phyloP scores from a whole-genome alignment of 1,140 invertebrate species.

The Heterodera schachtii region DNA sequence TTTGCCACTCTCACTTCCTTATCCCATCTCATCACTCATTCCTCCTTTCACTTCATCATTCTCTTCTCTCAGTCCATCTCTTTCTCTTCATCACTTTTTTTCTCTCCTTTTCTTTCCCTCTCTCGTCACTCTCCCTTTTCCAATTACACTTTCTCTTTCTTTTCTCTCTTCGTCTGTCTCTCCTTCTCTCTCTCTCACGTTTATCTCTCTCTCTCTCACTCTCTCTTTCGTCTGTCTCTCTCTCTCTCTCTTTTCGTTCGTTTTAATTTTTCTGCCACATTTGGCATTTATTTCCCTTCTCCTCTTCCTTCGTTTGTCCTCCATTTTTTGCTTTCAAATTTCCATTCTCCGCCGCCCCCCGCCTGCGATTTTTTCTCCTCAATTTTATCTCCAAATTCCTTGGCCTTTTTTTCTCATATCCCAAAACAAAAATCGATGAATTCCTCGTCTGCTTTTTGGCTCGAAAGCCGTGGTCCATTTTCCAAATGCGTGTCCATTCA shows the following conservation, averaged over 20 bases:
- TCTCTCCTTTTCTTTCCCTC: too few relatives aligned
- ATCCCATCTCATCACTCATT: too few relatives aligned
- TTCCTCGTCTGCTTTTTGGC: background rate
- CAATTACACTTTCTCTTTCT: too few relatives aligned
- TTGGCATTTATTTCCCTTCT: background rate
- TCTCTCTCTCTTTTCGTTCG: too few relatives aligned
- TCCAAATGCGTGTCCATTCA: background rate
- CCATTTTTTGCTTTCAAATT: background rate
- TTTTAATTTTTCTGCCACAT: background rate
- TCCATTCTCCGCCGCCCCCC: background rate
- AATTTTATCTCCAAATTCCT: background rate
- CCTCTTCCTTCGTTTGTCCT: background rate
- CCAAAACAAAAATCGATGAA: background rate
- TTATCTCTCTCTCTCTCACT: too few relatives aligned
- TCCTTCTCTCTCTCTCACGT: background rate
- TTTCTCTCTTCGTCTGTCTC: background rate
- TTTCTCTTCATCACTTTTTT: too few relatives aligned
- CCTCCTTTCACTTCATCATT: too few relatives aligned
- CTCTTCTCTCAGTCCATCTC: too few relatives aligned
- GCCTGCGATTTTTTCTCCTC: too few relatives aligned
- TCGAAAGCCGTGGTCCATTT: background rate
- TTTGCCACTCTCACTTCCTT: too few relatives aligned
- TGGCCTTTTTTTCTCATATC: background rate
- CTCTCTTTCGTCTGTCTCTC: background rate
- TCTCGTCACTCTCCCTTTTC: too few relatives aligned